A percentile compares a stretch with the other conserved stretches of the same genome.
phyloP scores from a whole-genome alignment of 2,888 invertebrate species.

The Mayetiola destructor region DNA sequence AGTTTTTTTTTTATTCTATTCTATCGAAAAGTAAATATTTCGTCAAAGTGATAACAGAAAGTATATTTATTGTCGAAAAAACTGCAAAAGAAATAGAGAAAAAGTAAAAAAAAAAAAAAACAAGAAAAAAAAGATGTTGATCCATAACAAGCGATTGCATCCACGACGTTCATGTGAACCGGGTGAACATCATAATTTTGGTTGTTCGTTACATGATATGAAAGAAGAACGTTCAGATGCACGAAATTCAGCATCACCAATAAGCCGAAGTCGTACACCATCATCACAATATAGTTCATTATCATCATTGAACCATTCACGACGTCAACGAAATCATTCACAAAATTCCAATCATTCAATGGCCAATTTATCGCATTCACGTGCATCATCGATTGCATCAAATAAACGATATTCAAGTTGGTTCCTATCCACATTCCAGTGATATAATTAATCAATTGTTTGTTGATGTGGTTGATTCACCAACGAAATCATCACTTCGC shows the following conservation, averaged over 20 bases:
- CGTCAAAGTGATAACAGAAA: background rate
- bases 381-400: background rate
- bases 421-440: background rate
- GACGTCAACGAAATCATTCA: background rate
- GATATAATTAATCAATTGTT: background rate
- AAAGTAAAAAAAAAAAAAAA: background rate
- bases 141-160: constrained; percentile 16
- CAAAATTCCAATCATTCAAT: background rate
- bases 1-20: background rate
- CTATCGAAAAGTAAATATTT: background rate
- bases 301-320: background rate
- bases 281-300: constrained; percentile 12
- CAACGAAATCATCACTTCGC: background rate
- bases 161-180: constrained; percentile 16
- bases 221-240: constrained; percentile 5
- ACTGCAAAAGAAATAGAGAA: background rate
- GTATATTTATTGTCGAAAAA: background rate
- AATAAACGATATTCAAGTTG: constrained; percentile 2
- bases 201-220: constrained; percentile 12
- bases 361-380: background rate
- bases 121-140: background rate
- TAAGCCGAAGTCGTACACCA: constrained; percentile 1
- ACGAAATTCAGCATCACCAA: background rate
- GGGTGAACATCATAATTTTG: constrained; percentile 15
- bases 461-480: background rate